Percentiles rank a stretch among this genome's conserved stretches.
These are phyloP conservation scores for Acleris laterana DNA, from an alignment of 2,888 invertebrate genomes.

Conservation along the genomic window DNA sequence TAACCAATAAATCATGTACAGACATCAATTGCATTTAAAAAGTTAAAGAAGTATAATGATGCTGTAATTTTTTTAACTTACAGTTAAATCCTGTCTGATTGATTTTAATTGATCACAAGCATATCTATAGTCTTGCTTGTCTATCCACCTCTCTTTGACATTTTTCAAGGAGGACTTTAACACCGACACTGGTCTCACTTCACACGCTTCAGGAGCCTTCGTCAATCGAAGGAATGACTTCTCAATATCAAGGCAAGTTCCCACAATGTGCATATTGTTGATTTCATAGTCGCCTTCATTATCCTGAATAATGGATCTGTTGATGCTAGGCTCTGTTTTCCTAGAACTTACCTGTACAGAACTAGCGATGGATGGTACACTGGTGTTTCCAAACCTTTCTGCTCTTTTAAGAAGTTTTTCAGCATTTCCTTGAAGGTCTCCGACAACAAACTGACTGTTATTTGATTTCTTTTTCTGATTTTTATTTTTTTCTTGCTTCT, in stretches of 20 bases:
- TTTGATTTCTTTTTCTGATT: constrained; percentile 84
- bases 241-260: constrained; percentile 96
- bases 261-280: constrained; percentile 95
- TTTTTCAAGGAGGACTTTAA: constrained; percentile 93
- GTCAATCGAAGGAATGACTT: constrained; percentile 98
- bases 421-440: constrained; percentile 89
- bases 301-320: constrained; percentile 82
- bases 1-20: constrained; percentile 43
- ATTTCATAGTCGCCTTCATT: constrained; percentile 91
- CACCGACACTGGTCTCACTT: constrained; percentile 95
- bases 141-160: constrained; percentile 96
- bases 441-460: constrained; percentile 87
- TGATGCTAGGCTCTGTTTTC: constrained; percentile 60
- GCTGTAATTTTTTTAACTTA: constrained; percentile 69
- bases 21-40: background rate
- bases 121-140: constrained; percentile 96
- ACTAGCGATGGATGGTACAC: constrained; percentile 79
- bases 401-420: constrained; percentile 94
- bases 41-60: background rate
- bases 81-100: constrained; percentile 99
- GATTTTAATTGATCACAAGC: constrained; percentile 99
- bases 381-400: constrained; percentile 89
- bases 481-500: constrained; percentile 77
- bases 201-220: constrained; percentile 95
- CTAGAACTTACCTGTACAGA: constrained; percentile 65